Conservation (phyloP, 2,113 vertebrate species). For the Forbesichthys papilliferus region DNA sequence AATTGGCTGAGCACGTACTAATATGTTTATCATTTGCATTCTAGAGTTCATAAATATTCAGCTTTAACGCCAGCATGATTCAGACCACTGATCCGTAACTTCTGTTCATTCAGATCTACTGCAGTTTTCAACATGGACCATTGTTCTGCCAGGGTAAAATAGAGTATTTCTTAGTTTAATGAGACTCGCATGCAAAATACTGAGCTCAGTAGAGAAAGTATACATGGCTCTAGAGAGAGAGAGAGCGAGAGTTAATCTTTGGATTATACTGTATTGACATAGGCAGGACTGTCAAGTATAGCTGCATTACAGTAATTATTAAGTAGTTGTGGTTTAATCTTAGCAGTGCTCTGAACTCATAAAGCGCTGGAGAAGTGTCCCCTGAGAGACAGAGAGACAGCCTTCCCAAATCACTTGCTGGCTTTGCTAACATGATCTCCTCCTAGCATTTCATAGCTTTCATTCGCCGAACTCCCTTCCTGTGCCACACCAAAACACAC, state of each 20-base stretch:
- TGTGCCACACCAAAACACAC: no score
- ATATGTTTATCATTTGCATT: no score
- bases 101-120: constrained; percentile 4
- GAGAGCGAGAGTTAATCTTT: constrained; percentile 38
- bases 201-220: not conserved
- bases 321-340: constrained; percentile 47
- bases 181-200: not conserved
- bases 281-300: constrained; percentile 32
- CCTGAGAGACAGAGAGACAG: not conserved
- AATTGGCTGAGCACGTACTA: no score
- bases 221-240: not conserved
- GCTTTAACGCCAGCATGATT: no score
- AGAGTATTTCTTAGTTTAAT: constrained; percentile 25
- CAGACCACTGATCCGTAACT: constrained; percentile 15
- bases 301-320: constrained; percentile 48
- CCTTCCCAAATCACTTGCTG: not conserved
- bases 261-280: constrained; percentile 26
- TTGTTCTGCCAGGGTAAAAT: constrained; percentile 9
- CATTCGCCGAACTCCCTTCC: not conserved
- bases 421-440: not conserved
- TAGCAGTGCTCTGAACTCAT: constrained; percentile 46
- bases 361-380: constrained; percentile 37
- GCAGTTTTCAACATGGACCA: not conserved
- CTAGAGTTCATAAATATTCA: no score
- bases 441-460: not conserved